Conservation (phyloP, 2,797 vertebrate genomes). For the Tachyglossus aculeatus region DNA sequence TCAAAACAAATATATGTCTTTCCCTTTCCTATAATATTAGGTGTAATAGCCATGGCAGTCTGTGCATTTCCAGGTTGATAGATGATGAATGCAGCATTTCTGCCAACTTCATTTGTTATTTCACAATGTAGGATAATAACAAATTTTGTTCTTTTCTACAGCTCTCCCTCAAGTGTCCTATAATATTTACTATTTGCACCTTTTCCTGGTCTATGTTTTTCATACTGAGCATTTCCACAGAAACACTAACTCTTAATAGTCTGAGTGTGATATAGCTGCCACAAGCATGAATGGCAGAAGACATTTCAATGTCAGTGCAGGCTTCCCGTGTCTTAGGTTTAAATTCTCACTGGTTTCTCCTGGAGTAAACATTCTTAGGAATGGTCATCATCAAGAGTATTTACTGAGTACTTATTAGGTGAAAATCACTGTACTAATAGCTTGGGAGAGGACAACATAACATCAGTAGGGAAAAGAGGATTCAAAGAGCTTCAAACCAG, state of each 20-base stretch:
- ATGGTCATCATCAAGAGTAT: no score
- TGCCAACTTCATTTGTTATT: conserved; percentile 55
- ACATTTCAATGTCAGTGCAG: neutral
- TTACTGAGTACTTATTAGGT: no score
- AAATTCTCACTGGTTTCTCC: neutral
- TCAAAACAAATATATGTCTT: conserved; percentile 66
- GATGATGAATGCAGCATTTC: conserved; percentile 60
- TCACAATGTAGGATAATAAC: conserved; percentile 48
- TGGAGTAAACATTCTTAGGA: no score
- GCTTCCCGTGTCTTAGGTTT: neutral
- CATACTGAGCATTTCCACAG: neutral
- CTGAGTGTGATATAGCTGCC: conserved; percentile 22
- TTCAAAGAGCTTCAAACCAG: no score
- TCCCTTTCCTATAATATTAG: conserved; percentile 42
- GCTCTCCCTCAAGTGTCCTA: conserved; percentile 16
- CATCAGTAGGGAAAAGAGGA: no score
- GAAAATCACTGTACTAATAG: no score
- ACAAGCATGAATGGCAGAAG: neutral
- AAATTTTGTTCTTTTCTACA: conserved; percentile 29
- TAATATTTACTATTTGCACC: conserved; percentile 9
- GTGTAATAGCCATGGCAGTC: conserved; percentile 60
- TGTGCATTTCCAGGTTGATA: conserved; percentile 54
- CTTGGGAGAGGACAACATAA: no score
- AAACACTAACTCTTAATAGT: conserved; percentile 26
- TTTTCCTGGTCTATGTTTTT: conserved; percentile 18